Evolutionary conservation across 1,140 invertebrate genomes (phyloP).

Genomic region (Yoshiicerus persimilis): DNA sequence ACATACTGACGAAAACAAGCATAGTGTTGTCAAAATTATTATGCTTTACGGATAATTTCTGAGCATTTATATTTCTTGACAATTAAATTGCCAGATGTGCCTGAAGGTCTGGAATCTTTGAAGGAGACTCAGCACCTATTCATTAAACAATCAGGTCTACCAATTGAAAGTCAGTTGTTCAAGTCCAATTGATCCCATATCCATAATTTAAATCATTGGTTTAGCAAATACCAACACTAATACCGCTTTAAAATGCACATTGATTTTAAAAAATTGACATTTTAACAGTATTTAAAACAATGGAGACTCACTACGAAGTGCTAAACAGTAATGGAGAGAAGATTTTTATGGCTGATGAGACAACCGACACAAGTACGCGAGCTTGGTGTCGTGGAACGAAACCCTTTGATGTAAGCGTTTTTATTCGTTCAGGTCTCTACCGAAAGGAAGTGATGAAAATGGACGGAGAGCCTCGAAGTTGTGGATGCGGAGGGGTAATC

Average conservation of each 20-base stretch:
- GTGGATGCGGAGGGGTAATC: constrained; percentile 41
- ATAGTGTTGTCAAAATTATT: too few relatives aligned
- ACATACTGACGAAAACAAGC: too few relatives aligned
- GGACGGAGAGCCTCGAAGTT: constrained; percentile 35
- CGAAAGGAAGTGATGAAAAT: constrained; percentile 42
- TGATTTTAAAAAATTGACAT: neutral
- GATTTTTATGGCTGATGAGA: constrained; percentile 42
- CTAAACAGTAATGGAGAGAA: constrained; percentile 39
- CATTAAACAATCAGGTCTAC: constrained; percentile 42
- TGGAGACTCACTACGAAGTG: constrained; percentile 35
- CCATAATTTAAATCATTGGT: too few relatives aligned
- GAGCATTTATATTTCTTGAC: too few relatives aligned
- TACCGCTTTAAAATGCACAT: neutral
- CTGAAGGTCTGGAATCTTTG: constrained; percentile 40
- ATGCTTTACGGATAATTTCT: too few relatives aligned
- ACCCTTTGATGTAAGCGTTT: constrained; percentile 40
- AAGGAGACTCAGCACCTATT: constrained; percentile 36
- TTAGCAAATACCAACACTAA: too few relatives aligned
- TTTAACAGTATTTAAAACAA: neutral
- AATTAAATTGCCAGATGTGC: constrained; percentile 25
- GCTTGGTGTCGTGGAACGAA: constrained; percentile 42
- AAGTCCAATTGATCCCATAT: too few relatives aligned
- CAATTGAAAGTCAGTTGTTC: constrained; percentile 37
- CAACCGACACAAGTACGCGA: constrained; percentile 36
- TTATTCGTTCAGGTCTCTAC: constrained; percentile 32